Evolutionary conservation across 2,113 vertebrate species (phyloP), one percentile per base, ranked within the genome.

Genomic region (Jaculus jaculus): DNA sequence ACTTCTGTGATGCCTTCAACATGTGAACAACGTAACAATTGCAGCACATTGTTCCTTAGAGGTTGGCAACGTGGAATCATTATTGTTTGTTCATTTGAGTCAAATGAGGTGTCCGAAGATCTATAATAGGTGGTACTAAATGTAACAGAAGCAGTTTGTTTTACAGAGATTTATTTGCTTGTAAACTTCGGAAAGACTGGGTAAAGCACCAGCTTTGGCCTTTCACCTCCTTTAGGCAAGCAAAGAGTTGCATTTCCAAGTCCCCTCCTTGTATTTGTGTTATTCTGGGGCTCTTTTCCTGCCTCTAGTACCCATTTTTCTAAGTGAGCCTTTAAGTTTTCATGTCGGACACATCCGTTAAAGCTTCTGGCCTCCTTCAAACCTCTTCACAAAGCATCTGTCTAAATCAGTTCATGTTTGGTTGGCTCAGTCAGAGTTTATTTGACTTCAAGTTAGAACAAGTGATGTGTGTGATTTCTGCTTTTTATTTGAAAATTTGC

Each of bases 141-240:
- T 61, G 28, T 69, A 84, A 39, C 20, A 75, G 42, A 24, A 77
- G 3, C 28, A 65, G 7, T 86, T 94, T 21, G 15, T 51, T 63
- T 94, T 89, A 83, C 37, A 88, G 75, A 37, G 63, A 68, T 32
- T 11, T 77, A 69, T 61, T 89, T 91, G 61, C 72, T 87, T 79
- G 65, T 86, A 24, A 13, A 28, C 32, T 88, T 82, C 71, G 37
- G 39, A 77, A 7, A 66, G 13, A 17, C 51, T 26, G 69, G 63
- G 21, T 54, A 83, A 84, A 60, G 51, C 13, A 12, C 34, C 17
- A 20, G 34, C 84, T 86, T 90, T 17, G 34, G 28, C 75, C 26
- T 82, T n/a, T 11, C 7, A 24, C 61, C 47, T 80, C 81, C 66
- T 89, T 81, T 51, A 37, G 20, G 8, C 24, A 24, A 81, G n/a